Evolutionary conservation across 2,888 invertebrate genomes (phyloP).

Genomic region (Lobophora halterata): DNA sequence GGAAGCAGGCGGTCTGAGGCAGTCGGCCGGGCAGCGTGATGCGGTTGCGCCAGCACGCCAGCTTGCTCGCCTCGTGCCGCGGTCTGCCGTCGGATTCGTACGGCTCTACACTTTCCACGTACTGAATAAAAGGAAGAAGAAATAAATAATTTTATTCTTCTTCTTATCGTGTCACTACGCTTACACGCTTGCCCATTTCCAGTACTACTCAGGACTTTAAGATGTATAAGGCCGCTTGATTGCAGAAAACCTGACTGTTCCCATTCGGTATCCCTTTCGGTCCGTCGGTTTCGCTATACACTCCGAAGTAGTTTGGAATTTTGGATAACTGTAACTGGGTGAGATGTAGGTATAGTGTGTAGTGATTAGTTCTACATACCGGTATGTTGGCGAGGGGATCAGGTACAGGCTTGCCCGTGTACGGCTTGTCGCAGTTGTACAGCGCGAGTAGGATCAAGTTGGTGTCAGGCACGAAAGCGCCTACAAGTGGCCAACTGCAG

Average conservation of each 20-base stretch:
- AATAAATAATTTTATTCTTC: too few species aligned
- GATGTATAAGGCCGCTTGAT: too few species aligned
- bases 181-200: too few species aligned
- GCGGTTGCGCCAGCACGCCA: constrained; percentile 67
- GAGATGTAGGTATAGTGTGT: not conserved
- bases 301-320: too few species aligned
- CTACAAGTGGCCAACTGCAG: constrained; percentile 66
- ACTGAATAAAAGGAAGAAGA: constrained; percentile 25
- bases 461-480: constrained; percentile 57
- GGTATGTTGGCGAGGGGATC: constrained; percentile 56
- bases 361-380: constrained; percentile 34
- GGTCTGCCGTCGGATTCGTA: constrained; percentile 22
- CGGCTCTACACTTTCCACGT: constrained; percentile 38
- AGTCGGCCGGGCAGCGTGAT: constrained; percentile 54
- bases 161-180: too few species aligned
- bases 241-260: too few species aligned
- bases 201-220: too few species aligned
- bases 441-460: constrained; percentile 67
- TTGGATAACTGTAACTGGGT: too few species aligned
- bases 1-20: constrained; percentile 54
- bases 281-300: too few species aligned
- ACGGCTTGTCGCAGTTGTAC: constrained; percentile 46
- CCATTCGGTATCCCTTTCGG: too few species aligned
- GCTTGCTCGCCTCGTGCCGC: constrained; percentile 54
- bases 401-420: constrained; percentile 41